These are phyloP conservation scores for Chamaetylas fuelleborni DNA, from an alignment of 2,113 vertebrate species.

Conservation along the genomic window DNA sequence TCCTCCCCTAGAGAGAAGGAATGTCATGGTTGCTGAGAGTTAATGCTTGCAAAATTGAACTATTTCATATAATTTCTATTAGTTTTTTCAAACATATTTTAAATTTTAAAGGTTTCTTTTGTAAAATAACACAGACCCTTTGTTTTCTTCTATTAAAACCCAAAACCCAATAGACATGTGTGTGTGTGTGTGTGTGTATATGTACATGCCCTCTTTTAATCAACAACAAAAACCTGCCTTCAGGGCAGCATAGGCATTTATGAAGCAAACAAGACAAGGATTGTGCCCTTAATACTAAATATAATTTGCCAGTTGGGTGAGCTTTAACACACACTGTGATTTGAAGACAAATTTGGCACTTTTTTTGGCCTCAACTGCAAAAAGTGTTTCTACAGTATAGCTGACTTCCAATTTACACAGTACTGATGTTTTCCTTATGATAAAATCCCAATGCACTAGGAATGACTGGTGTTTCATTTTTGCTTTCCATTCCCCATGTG, in stretches of 20 bases:
- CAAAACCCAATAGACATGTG: neutral
- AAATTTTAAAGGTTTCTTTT: neutral
- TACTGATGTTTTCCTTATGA: neutral
- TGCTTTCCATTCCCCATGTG: neutral
- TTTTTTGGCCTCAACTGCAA: neutral
- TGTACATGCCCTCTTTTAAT: fast-evolving
- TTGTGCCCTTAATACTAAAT: neutral
- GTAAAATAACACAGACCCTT: neutral
- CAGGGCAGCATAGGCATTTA: neutral
- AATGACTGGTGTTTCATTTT: neutral
- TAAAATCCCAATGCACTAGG: neutral
- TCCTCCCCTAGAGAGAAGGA: neutral
- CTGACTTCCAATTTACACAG: neutral
- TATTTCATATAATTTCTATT: neutral
- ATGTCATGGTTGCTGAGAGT: neutral
- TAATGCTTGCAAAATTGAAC: neutral
- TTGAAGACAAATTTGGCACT: neutral
- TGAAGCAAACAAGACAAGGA: neutral
- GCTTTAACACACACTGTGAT: neutral
- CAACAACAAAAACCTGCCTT: neutral
- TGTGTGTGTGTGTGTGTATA: neutral
- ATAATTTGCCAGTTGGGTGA: neutral
- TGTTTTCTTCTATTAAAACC: neutral
- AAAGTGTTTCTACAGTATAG: neutral
- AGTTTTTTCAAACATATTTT: neutral